Percentiles rank a stretch among this genome's conserved stretches.
Evolutionary conservation across 2,113 vertebrate species (phyloP).

Genomic region (Equus quagga): DNA sequence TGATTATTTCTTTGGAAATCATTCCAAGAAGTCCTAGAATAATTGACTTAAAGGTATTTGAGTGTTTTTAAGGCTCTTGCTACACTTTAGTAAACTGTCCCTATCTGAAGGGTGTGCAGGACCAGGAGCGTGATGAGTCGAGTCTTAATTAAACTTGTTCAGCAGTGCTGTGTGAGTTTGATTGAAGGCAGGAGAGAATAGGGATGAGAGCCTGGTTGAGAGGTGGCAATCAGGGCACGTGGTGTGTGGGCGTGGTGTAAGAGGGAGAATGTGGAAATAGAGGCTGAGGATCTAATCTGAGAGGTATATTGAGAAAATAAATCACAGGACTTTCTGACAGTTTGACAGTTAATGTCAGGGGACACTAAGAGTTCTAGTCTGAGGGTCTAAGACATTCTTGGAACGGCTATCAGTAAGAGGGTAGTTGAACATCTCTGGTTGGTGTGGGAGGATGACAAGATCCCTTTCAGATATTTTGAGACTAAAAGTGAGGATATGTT

Average conservation of each 20-base stretch:
- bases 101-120: neutral
- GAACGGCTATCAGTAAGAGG: neutral
- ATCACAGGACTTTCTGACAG: neutral
- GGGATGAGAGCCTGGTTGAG: neutral
- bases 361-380: neutral
- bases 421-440: neutral
- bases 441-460: neutral
- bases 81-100: neutral
- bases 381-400: neutral
- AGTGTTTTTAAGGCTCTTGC: neutral
- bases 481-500: neutral
- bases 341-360: neutral
- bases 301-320: neutral
- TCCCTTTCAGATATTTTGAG: neutral
- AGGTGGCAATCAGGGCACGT: neutral
- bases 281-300: neutral
- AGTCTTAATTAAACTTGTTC: neutral
- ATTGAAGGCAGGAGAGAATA: neutral
- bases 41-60: neutral
- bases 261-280: neutral
- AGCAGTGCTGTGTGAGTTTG: neutral
- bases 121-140: neutral
- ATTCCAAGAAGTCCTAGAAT: neutral
- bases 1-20: neutral
- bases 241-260: neutral